Base-by-base conservation (phyloP, 2,888 invertebrate genomes). In the Muschampia staudingeri region DNA sequence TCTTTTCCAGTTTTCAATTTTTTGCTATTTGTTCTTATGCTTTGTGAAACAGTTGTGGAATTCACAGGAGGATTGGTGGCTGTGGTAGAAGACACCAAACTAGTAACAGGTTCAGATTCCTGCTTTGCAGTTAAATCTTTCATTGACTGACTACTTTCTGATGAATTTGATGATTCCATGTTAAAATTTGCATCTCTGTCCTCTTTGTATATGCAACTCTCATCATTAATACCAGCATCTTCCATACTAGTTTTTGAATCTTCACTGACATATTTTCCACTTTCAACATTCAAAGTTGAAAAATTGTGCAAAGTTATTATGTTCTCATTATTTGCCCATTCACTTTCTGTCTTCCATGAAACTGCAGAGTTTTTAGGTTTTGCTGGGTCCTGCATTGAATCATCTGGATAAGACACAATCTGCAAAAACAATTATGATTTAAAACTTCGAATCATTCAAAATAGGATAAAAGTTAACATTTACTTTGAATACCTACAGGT, bases 151-250 rank as follows among this genome's bases (percentile, higher is more conserved):
- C 95, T 95, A 84, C 97, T 97, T 85, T 97, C 97, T 1, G 97
- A 97, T 1, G 97, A 97, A 83, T 96, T 97, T 56, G 97, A 97
- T 9, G 96, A 96, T 86, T 97, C 97, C 95, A 97, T 96, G 87
- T 96, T 96, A 87, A 92, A 97, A 87, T 96, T 97, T 37, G 96
- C 92, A 91, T 96, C 96, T 83, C 96, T 94, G 77, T 96, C 96
- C 81, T 96, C 95, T 89, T 96, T 96, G 83, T 94, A 95, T 93
- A 96, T 94, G 86, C 95, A 96, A 87, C 95, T 96, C 82, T 96
- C 97, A 85, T 97, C 97, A 90, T 95, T 96, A 83, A 95, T 92
- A 87, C 94, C 94, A n/a, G 93, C 93, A 90, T 97, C 97, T 61
- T 97, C 97, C 90, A 96, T 93, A 83, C 96, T 96, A 0, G 95